A percentile compares a stretch with the other conserved stretches of the same genome.
phyloP scores from a whole-genome alignment of 37 sponge, comb jelly and placozoan genomes.

The Bolinopsis microptera region DNA sequence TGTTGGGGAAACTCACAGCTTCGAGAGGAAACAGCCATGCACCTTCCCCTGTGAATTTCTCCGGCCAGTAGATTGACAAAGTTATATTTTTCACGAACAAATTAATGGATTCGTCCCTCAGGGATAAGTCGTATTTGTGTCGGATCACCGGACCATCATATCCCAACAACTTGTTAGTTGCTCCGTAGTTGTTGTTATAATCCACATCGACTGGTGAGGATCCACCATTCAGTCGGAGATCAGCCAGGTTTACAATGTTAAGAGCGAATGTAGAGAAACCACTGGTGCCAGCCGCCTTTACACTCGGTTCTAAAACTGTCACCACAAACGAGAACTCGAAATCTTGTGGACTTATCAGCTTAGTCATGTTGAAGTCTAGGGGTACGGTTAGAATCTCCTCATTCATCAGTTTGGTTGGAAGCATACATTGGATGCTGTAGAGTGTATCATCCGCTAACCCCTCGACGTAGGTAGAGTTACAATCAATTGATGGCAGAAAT shows the following conservation, averaged over 20 bases:
- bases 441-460: neutral
- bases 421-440: neutral
- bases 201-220: neutral
- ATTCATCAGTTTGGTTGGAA: neutral
- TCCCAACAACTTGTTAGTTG: conserved; percentile 8
- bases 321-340: neutral
- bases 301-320: conserved; percentile 11
- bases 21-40: conserved; percentile 18
- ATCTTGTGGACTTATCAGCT: neutral
- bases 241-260: neutral
- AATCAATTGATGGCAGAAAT: neutral
- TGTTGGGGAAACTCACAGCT: neutral
- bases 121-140: neutral
- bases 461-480: neutral
- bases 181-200: conserved; percentile 58
- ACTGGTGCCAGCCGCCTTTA: neutral
- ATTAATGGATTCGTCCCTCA: neutral
- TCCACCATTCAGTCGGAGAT: neutral
- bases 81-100: neutral
- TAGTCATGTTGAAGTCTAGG: neutral
- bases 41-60: neutral
- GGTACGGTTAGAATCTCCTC: neutral
- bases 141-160: neutral
- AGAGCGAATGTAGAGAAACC: neutral
- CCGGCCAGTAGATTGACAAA: neutral